Evolutionary conservation across 1,140 invertebrate species (phyloP).

Genomic region (Pogonomyrmex barbatus): DNA sequence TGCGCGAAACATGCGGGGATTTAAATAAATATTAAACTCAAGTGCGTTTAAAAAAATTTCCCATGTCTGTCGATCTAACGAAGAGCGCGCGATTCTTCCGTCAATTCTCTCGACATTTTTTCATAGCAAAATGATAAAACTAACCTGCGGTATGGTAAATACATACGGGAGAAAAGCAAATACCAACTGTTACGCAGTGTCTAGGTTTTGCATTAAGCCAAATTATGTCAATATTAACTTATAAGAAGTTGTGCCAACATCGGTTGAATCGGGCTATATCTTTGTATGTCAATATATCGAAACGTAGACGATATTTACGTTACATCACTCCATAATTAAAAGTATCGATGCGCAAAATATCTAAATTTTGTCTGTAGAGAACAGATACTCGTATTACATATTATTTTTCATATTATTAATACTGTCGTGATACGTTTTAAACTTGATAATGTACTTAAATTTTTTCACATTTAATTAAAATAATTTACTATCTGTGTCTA

Average conservation of each 20-base stretch:
- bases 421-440: background rate
- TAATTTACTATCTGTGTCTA: conserved; percentile 54
- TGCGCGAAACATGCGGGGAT: conserved; percentile 9
- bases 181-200: conserved; percentile 46
- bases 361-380: conserved; percentile 22
- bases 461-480: conserved; percentile 48
- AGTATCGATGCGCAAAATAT: conserved; percentile 40
- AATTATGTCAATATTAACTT: conserved; percentile 64
- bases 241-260: conserved; percentile 51
- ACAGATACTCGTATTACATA: conserved; percentile 22
- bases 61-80: conserved; percentile 19
- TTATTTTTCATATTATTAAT: conserved; percentile 27
- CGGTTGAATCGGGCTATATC: conserved; percentile 38
- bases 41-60: conserved; percentile 44
- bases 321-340: conserved; percentile 57
- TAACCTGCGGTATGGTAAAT: conserved; percentile 42
- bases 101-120: conserved; percentile 55
- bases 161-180: conserved; percentile 54
- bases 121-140: conserved; percentile 45
- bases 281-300: conserved; percentile 54
- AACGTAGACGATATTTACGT: conserved; percentile 40
- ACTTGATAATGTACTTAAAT: conserved; percentile 28
- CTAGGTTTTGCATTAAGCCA: conserved; percentile 59
- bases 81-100: conserved; percentile 33
- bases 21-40: conserved; percentile 60